These are phyloP conservation scores for Nomada fabriciana DNA, from an alignment of 2,888 invertebrate genomes.

Conservation along the genomic window DNA sequence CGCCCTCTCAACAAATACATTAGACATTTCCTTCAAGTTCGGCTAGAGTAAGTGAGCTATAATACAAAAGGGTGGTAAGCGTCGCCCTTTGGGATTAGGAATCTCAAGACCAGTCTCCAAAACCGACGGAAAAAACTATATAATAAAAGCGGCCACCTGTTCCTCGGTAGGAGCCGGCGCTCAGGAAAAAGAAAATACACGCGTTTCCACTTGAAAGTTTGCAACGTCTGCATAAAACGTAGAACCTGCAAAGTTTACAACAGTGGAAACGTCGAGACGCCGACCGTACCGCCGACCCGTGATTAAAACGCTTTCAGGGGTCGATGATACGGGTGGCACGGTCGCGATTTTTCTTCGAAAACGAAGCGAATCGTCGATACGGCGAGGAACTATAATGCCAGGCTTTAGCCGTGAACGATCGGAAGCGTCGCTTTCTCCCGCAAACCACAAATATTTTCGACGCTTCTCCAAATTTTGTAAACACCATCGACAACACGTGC, in stretches of 20 bases:
- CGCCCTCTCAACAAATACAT: slow-evolving; percentile 44
- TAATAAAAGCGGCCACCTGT: slow-evolving; percentile 33
- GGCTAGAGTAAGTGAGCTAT: slow-evolving; percentile 60
- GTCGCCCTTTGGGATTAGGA: slow-evolving; percentile 43
- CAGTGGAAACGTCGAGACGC: slow-evolving; percentile 44
- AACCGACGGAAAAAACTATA: slow-evolving; percentile 38
- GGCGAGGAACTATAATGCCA: slow-evolving; percentile 50
- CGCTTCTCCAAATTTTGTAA: slow-evolving; percentile 27
- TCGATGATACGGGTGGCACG: slow-evolving; percentile 7
- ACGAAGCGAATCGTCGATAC: slow-evolving; percentile 23
- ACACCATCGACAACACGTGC: slow-evolving; percentile 40
- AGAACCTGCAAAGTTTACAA: slow-evolving; percentile 73
- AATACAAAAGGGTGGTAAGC: slow-evolving; percentile 54
- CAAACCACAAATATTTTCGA: not conserved
- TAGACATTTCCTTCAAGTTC: slow-evolving; percentile 47
- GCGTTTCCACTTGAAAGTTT: slow-evolving; percentile 71
- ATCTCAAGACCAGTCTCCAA: slow-evolving; percentile 53
- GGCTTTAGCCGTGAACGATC: slow-evolving; percentile 39
- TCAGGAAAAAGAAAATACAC: slow-evolving; percentile 15
- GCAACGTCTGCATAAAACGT: slow-evolving; percentile 78
- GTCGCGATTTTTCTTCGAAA: slow-evolving; percentile 40
- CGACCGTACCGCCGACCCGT: slow-evolving; percentile 30
- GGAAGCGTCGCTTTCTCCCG: slow-evolving; percentile 6
- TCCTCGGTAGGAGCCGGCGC: slow-evolving; percentile 8
- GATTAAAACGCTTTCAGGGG: slow-evolving; percentile 13